Evolutionary conservation across 2,113 vertebrate species (phyloP).

Genomic region (Piprites chloris): DNA sequence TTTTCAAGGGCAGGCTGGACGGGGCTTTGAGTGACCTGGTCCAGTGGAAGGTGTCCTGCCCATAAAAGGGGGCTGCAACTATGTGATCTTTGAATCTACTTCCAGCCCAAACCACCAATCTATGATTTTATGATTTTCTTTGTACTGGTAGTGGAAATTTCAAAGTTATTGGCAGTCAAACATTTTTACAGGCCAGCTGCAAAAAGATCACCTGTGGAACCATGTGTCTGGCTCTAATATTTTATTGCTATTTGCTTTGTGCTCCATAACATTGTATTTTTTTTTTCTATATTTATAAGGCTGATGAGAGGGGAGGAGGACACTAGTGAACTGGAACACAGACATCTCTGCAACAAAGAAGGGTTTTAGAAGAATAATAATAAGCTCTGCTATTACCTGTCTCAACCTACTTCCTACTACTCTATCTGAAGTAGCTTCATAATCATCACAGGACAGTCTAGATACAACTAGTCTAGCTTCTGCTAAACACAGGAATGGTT

Average conservation of each 20-base stretch:
- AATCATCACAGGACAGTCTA: not conserved
- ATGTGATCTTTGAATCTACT: not conserved
- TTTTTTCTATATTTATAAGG: not conserved
- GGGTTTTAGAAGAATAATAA: not conserved
- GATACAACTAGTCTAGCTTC: not conserved
- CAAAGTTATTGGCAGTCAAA: not conserved
- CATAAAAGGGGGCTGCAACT: not conserved
- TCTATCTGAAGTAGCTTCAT: not conserved
- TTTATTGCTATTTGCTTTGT: not conserved
- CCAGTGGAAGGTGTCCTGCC: not conserved
- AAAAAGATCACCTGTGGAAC: not conserved
- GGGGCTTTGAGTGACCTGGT: not conserved
- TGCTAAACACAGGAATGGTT: not conserved
- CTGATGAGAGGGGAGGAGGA: not conserved
- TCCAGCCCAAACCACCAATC: not conserved
- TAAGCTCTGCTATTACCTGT: not conserved
- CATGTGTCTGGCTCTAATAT: not conserved
- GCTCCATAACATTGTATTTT: not conserved
- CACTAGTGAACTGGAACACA: not conserved
- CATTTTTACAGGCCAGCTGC: not conserved
- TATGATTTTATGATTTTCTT: not conserved
- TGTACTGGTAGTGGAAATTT: not conserved
- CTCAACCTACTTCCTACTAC: not conserved
- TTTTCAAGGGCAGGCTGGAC: not conserved
- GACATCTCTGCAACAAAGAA: not conserved